Percentiles rank a stretch among this genome's conserved stretches.
Conservation (phyloP, 2,888 invertebrate species). For the Geotrupes spiniger region DNA sequence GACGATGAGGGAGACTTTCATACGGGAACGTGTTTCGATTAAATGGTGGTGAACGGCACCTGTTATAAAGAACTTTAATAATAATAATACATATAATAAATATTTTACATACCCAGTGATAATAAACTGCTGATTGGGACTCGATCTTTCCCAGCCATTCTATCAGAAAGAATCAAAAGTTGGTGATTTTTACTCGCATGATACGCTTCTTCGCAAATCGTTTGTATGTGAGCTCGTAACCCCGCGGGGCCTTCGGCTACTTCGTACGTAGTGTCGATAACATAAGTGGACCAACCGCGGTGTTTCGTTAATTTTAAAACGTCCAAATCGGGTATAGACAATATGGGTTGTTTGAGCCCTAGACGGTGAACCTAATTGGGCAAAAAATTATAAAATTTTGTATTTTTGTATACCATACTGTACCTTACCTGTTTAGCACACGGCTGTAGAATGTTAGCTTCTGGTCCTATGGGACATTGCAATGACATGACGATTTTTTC, state of each 20-base stretch:
- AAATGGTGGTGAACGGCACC: slow-evolving; percentile 93
- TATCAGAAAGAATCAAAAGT: slow-evolving; percentile 83
- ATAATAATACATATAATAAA: slow-evolving; percentile 6
- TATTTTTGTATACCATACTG: slow-evolving; percentile 1
- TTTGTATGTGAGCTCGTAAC: slow-evolving; percentile 73
- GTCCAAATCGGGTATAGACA: slow-evolving; percentile 87
- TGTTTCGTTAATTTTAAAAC: slow-evolving; percentile 80
- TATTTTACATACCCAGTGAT: slow-evolving; percentile 60
- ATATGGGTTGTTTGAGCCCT: slow-evolving; percentile 90
- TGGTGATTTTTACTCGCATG: slow-evolving; percentile 67
- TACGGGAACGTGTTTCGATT: slow-evolving; percentile 90
- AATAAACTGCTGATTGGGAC: slow-evolving; percentile 79
- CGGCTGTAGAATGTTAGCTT: slow-evolving; percentile 90
- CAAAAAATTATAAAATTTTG: not conserved
- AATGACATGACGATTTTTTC: slow-evolving; percentile 99
- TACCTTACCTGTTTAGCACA: slow-evolving; percentile 67
- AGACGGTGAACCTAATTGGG: slow-evolving; percentile 66
- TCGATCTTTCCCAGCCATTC: slow-evolving; percentile 60
- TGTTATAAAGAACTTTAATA: slow-evolving; percentile 16
- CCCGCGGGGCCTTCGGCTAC: slow-evolving; percentile 71
- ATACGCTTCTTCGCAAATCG: slow-evolving; percentile 78
- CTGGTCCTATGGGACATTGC: slow-evolving; percentile 95
- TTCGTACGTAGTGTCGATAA: slow-evolving; percentile 83
- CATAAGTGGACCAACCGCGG: slow-evolving; percentile 83
- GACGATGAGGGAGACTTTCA: slow-evolving; percentile 92